phyloP scores from a whole-genome alignment of 2,888 invertebrate genomes.

The Eupithecia tripunctaria region DNA sequence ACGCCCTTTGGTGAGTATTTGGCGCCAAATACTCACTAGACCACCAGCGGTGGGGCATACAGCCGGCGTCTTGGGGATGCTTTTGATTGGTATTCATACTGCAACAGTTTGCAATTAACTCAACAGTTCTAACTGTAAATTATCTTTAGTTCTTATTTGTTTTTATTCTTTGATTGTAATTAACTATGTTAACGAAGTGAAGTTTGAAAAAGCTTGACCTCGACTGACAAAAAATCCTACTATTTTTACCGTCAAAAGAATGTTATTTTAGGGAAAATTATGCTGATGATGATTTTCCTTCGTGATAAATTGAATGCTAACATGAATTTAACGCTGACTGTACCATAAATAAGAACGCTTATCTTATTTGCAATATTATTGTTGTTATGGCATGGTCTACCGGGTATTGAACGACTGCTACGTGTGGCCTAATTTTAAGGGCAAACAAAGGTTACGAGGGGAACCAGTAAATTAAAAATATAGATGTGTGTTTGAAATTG shows the following conservation, averaged over 20 bases:
- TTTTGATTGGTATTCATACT: background rate
- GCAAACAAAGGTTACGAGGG: slow-evolving; percentile 20
- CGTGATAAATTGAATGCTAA: background rate
- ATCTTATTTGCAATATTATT: slow-evolving; percentile 73
- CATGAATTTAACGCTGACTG: slow-evolving; percentile 3
- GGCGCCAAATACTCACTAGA: no score
- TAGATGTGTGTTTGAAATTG: slow-evolving; percentile 7
- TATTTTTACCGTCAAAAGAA: background rate
- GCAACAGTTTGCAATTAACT: background rate
- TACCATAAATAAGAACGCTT: slow-evolving; percentile 66
- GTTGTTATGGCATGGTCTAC: slow-evolving; percentile 59
- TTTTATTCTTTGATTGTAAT: background rate
- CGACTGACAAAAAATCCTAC: background rate
- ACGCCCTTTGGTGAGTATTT: no score
- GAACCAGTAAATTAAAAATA: slow-evolving; percentile 15
- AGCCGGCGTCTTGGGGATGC: no score
- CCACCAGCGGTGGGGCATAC: no score
- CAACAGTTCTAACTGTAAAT: background rate
- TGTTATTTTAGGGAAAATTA: background rate
- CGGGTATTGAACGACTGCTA: slow-evolving; percentile 58
- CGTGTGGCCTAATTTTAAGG: slow-evolving; percentile 35
- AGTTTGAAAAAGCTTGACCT: background rate
- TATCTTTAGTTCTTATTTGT: background rate
- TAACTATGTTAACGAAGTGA: no score
- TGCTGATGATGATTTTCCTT: background rate